Conservation (phyloP, 2,113 vertebrate species). For the Elephas maximus region DNA sequence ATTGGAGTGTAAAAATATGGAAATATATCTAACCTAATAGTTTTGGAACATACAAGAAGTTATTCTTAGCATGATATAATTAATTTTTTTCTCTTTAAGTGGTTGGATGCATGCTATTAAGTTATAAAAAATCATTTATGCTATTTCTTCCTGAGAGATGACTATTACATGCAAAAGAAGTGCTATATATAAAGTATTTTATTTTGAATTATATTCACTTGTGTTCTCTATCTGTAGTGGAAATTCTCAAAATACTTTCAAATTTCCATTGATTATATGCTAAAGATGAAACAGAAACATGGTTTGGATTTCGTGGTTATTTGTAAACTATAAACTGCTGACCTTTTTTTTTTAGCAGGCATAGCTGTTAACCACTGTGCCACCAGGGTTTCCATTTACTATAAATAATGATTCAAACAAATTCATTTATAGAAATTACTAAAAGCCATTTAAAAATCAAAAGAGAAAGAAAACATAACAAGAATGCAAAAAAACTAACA, state of each 20-base stretch:
- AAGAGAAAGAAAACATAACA: background rate
- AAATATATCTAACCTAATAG: background rate
- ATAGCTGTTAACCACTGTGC: too few species aligned
- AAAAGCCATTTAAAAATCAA: conserved; percentile 42
- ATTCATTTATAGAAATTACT: conserved; percentile 4
- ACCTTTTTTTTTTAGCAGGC: too few species aligned
- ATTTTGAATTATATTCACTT: conserved; percentile 26
- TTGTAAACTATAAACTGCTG: background rate
- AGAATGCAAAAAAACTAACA: background rate
- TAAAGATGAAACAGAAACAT: conserved; percentile 20
- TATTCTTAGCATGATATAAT: background rate
- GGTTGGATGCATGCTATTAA: background rate
- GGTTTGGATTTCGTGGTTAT: conserved; percentile 26
- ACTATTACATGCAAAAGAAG: background rate
- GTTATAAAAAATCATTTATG: conserved; percentile 1
- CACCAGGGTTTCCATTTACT: background rate
- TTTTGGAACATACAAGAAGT: background rate
- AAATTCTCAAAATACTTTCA: conserved; percentile 48
- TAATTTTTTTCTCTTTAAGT: conserved; percentile 22
- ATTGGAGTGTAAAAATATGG: background rate
- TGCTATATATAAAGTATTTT: background rate
- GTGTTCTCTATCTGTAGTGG: background rate
- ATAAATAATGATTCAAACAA: conserved; percentile 49
- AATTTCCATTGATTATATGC: background rate
- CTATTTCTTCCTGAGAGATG: background rate